phyloP scores from a whole-genome alignment of 2,797 vertebrate species.

The Cephalopachus bancanus region DNA sequence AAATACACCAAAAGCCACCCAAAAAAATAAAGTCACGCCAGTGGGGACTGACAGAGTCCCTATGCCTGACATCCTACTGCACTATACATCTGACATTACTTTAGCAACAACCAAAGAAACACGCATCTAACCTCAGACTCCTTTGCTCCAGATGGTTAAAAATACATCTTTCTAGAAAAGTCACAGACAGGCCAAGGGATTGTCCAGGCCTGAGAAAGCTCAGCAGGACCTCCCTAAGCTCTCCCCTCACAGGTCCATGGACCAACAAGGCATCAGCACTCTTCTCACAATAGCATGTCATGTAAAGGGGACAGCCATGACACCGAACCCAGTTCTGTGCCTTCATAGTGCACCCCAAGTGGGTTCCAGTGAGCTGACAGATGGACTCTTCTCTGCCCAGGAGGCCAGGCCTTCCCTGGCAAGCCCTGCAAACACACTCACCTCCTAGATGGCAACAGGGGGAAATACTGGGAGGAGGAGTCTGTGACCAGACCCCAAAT shows the following conservation, averaged over 20 bases:
- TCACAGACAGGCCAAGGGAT: neutral
- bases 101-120: neutral
- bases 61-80: neutral
- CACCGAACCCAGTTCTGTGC: neutral
- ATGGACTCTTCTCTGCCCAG: neutral
- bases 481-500: neutral
- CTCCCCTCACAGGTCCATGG: neutral
- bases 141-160: neutral
- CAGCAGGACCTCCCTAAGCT: neutral
- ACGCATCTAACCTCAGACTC: neutral
- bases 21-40: neutral
- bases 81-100: rapidly evolving
- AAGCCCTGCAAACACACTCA: neutral
- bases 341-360: neutral
- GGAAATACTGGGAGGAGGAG: no score
- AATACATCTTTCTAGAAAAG: neutral
- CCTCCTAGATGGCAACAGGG: neutral
- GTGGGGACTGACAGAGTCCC: neutral
- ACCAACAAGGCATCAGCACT: no score
- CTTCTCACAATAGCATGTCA: neutral
- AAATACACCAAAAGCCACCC: neutral
- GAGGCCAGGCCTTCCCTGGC: neutral
- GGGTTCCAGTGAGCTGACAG: neutral
- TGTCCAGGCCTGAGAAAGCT: neutral
- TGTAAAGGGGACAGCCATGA: neutral